A percentile compares a stretch with the other conserved stretches of the same genome.
These are phyloP conservation scores for Aphrocallistes beatrix DNA, from an alignment of 37 sponge, comb jelly and placozoan species.

Conservation along the genomic window DNA sequence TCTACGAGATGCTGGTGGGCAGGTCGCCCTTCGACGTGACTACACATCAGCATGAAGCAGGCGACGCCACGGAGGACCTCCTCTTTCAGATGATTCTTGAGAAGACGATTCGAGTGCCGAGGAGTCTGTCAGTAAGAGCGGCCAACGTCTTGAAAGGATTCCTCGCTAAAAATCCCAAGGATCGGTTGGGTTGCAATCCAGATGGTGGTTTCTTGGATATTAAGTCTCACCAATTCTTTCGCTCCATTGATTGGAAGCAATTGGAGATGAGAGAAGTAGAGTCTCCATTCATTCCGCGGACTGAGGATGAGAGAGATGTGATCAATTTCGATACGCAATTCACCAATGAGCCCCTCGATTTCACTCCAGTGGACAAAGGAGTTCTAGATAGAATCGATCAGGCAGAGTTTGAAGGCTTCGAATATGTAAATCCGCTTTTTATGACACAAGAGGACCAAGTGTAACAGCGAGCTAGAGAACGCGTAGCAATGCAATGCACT, in stretches of 20 bases:
- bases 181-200: slow-evolving; percentile 82
- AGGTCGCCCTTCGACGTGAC: slow-evolving; percentile 87
- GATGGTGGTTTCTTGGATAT: slow-evolving; percentile 77
- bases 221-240: slow-evolving; percentile 67
- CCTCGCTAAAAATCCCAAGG: slow-evolving; percentile 68
- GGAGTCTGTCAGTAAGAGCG: slow-evolving; percentile 79
- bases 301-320: slow-evolving; percentile 66
- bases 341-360: slow-evolving; percentile 59
- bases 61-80: slow-evolving; percentile 89
- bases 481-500: not conserved
- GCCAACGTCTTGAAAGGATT: slow-evolving; percentile 71
- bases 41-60: slow-evolving; percentile 61
- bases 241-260: slow-evolving; percentile 91
- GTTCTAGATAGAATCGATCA: slow-evolving; percentile 69
- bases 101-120: slow-evolving; percentile 87
- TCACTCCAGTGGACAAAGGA: slow-evolving; percentile 89
- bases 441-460: slow-evolving; percentile 82
- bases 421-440: slow-evolving; percentile 89
- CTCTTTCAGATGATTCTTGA: slow-evolving; percentile 93
- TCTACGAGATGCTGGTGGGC: slow-evolving; percentile 95
- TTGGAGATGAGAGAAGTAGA: slow-evolving; percentile 56
- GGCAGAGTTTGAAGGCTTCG: slow-evolving; percentile 93
- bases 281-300: slow-evolving; percentile 87
- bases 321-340: slow-evolving; percentile 90
- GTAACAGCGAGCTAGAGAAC: slow-evolving; percentile 21